Percentiles rank a stretch among this genome's conserved stretches.
These are phyloP conservation scores for Lithophane ornitopus DNA, from an alignment of 2,888 invertebrate genomes.

Conservation along the genomic window DNA sequence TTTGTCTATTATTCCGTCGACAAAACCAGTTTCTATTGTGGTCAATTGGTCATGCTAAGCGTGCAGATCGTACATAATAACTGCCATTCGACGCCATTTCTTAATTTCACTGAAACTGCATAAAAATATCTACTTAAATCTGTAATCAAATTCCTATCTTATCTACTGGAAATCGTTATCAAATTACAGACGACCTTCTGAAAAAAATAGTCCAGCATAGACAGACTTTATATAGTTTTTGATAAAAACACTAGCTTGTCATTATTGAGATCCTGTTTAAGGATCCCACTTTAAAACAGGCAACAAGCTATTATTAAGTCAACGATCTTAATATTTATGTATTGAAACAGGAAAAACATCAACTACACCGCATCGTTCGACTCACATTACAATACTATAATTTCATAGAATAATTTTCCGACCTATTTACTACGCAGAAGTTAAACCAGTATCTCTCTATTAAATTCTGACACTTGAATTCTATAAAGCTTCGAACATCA, in stretches of 20 bases:
- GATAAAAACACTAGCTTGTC: constrained; percentile 3
- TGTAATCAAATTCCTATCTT: constrained; percentile 15
- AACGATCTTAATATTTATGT: constrained; percentile 38
- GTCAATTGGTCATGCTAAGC: too few species aligned
- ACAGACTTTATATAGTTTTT: background rate
- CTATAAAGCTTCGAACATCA: background rate
- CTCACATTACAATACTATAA: constrained; percentile 12
- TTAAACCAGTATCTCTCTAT: background rate
- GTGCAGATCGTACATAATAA: background rate
- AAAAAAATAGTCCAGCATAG: background rate
- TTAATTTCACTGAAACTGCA: constrained; percentile 28
- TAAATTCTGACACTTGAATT: background rate
- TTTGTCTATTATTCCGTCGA: too few species aligned
- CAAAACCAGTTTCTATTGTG: too few species aligned
- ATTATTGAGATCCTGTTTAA: constrained; percentile 36
- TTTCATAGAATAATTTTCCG: constrained; percentile 1
- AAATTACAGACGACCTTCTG: constrained; percentile 24
- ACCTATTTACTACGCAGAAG: background rate
- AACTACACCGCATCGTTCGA: constrained; percentile 17
- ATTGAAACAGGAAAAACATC: constrained; percentile 56
- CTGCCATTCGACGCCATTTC: background rate
- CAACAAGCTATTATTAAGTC: constrained; percentile 44
- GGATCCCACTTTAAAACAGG: constrained; percentile 26
- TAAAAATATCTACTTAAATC: constrained; percentile 18
- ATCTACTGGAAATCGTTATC: constrained; percentile 21